Conservation (phyloP, 2,113 vertebrate species). For the Mobula hypostoma region DNA sequence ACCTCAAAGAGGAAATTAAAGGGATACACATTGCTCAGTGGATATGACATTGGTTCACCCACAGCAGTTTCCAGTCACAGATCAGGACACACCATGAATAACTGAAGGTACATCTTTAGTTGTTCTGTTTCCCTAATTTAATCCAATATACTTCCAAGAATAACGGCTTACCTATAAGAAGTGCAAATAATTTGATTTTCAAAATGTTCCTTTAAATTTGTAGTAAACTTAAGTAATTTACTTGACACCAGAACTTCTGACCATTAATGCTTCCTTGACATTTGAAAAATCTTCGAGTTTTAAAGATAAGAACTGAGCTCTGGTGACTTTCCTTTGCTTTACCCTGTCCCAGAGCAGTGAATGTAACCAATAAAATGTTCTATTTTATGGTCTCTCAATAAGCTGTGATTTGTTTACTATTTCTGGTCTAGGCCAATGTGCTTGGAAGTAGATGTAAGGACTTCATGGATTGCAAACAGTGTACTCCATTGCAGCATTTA, state of each 20-base stretch:
- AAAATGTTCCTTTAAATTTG: background rate
- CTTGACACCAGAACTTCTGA: background rate
- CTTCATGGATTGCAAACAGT: background rate
- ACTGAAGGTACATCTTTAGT: background rate
- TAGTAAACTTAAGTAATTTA: background rate
- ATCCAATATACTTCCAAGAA: background rate
- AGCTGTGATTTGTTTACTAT: slow-evolving; percentile 8
- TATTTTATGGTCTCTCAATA: background rate
- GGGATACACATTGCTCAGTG: too few relatives aligned
- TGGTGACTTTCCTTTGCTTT: background rate
- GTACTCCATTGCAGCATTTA: background rate
- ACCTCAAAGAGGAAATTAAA: background rate
- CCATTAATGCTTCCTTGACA: background rate
- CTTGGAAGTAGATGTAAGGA: background rate
- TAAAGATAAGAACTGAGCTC: background rate
- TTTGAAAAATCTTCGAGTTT: background rate
- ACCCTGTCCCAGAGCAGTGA: background rate
- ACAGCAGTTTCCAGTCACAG: background rate
- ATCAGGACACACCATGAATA: background rate
- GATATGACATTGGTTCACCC: background rate
- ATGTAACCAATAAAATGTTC: background rate
- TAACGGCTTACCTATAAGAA: background rate
- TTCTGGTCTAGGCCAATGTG: background rate
- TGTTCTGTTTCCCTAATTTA: background rate
- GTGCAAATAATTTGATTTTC: background rate